Evolutionary conservation across 2,113 vertebrate species (phyloP).

Genomic region (Entomyzon cyanotis): DNA sequence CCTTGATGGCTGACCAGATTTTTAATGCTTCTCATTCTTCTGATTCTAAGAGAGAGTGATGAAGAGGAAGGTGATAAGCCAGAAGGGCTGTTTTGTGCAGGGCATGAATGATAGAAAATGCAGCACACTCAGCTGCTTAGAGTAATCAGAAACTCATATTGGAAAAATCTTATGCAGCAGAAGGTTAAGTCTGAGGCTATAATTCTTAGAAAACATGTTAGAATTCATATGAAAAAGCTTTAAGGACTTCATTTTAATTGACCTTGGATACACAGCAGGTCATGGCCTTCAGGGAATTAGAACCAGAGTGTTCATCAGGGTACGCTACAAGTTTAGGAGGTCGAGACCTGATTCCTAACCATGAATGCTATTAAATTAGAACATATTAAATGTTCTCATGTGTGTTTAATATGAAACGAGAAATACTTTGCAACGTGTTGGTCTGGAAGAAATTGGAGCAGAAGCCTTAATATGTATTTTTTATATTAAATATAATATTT

Average conservation of each 20-base stretch:
- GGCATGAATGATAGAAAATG: not conserved
- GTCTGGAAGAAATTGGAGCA: conserved; percentile 39
- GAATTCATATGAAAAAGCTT: conserved; percentile 52
- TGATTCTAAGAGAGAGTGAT: not conserved
- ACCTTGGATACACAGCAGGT: conserved; percentile 39
- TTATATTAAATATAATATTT: conserved; percentile 13
- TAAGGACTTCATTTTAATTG: conserved; percentile 60
- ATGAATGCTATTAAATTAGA: too few species aligned
- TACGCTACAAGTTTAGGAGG: conserved; percentile 48
- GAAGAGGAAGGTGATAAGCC: conserved; percentile 13
- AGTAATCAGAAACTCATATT: not conserved
- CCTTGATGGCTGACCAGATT: not conserved
- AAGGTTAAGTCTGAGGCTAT: not conserved
- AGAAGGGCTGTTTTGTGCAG: not conserved
- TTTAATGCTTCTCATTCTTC: not conserved
- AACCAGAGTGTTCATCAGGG: conserved; percentile 25
- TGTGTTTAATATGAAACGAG: conserved; percentile 38
- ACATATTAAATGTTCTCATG: conserved; percentile 47
- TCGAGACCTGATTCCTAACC: conserved; percentile 44
- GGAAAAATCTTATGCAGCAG: not conserved
- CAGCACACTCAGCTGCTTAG: not conserved
- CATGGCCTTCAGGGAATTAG: conserved; percentile 41
- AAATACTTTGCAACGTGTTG: conserved; percentile 27
- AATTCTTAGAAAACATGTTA: conserved; percentile 31
- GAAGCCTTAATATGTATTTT: not conserved